Base-by-base conservation (phyloP, 1,140 invertebrate species). In the Papilio aristodemus region DNA sequence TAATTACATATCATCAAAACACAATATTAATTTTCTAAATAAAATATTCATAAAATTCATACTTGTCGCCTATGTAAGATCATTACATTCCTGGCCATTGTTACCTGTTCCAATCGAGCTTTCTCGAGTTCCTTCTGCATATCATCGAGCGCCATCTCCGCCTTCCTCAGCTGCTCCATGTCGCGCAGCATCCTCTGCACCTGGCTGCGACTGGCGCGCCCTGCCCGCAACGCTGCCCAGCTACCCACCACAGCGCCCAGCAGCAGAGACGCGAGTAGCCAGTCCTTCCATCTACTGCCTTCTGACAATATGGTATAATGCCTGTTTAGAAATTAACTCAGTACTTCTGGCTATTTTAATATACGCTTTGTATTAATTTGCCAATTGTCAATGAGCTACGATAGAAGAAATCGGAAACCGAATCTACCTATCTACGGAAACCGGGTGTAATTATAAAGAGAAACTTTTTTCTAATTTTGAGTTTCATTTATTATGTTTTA, bases 161-260 rank as follows among this genome's bases (percentile, higher is more conserved):
- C 97, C 80, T 95, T 96, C 72, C 97, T 95, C 63, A 99, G 92
- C 75, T 95, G 95, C 79, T 98, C 97, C 96, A 99, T 97, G 78
- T 99, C 97, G 78, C 95, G 95, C 83, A 97, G 95, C 97, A 99
- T 97, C 69, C 96, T 95, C 63, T 94, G 94, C 38, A 99, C 92
- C 83, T 98, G 96, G 64, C 93, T 93, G 74, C 97, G 95, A 4
- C 97, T 97, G 77, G 94, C 95, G 80, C 97, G 96, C 83, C 97
- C 97, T 73, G 98, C 96, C 68, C 96, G 94, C 89, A 97, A 96
- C 1, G 96, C 97, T 86, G 97, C 97, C 96, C 96, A 98, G 74
- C 95, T 96, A n/a, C 97, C 96, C 64, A 96, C 95, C 68, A 97
- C 93, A 9, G 97, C 97, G 72, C 96, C 94, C 70, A 98, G 92